Evolutionary conservation across 2,797 vertebrate species (phyloP).

Genomic region (Acanthurus leucopareius): DNA sequence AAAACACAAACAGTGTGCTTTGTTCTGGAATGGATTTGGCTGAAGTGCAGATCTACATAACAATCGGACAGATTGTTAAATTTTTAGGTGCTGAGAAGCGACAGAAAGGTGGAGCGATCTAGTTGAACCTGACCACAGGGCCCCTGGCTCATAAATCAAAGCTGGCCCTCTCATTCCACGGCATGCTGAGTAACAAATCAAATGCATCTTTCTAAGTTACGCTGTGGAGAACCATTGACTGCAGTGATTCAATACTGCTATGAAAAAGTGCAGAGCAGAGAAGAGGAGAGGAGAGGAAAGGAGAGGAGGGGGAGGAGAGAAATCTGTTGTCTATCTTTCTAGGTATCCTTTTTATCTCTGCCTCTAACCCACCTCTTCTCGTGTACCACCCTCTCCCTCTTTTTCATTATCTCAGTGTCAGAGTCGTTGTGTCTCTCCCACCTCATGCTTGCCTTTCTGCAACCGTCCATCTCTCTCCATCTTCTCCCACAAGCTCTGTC

Average conservation of each 20-base stretch:
- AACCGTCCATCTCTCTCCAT: slow-evolving; percentile 44
- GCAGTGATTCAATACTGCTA: slow-evolving; percentile 74
- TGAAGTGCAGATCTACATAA: slow-evolving; percentile 62
- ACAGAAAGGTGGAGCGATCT: slow-evolving; percentile 54
- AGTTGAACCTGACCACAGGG: slow-evolving; percentile 75
- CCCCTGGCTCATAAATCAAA: slow-evolving; percentile 80
- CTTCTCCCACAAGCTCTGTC: slow-evolving; percentile 17
- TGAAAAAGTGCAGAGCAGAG: slow-evolving; percentile 56
- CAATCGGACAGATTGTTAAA: slow-evolving; percentile 62
- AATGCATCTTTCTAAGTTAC: slow-evolving; percentile 80
- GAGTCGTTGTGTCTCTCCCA: slow-evolving; percentile 62
- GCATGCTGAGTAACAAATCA: slow-evolving; percentile 79
- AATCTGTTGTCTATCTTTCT: slow-evolving; percentile 47
- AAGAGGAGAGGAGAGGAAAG: slow-evolving; percentile 1
- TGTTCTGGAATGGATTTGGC: slow-evolving; percentile 36
- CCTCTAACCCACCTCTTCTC: slow-evolving; percentile 26
- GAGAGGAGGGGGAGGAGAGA: neutral
- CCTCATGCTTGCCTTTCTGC: slow-evolving; percentile 60
- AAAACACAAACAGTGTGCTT: slow-evolving; percentile 22
- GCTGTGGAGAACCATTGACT: slow-evolving; percentile 79
- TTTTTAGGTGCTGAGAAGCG: slow-evolving; percentile 57
- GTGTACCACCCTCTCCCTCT: slow-evolving; percentile 37
- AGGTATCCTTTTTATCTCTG: slow-evolving; percentile 29
- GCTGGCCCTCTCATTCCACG: slow-evolving; percentile 64
- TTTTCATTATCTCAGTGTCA: slow-evolving; percentile 74